Conservation (phyloP, 1,140 invertebrate species). For the Propsilocerus akamusi region DNA sequence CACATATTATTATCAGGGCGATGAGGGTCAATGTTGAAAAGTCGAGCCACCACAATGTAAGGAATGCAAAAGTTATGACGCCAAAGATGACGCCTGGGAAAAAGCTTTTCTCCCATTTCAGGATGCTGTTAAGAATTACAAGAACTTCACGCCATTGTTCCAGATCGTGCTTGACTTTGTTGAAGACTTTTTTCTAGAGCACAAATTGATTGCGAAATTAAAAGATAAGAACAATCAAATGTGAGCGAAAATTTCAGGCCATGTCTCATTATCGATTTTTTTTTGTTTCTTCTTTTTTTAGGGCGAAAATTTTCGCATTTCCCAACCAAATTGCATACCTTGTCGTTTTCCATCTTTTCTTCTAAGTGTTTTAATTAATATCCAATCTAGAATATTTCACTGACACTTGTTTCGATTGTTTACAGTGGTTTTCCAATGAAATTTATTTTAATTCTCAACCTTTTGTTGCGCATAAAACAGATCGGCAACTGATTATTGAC, state of each 20-base stretch:
- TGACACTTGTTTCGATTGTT: not conserved
- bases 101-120: constrained; percentile 68
- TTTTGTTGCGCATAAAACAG: not conserved
- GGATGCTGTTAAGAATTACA: constrained; percentile 46
- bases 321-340: not conserved
- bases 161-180: constrained; percentile 50
- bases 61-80: constrained; percentile 40
- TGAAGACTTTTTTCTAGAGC: constrained; percentile 44
- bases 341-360: not conserved
- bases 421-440: too few species aligned
- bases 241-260: not conserved
- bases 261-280: too few species aligned
- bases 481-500: too few species aligned
- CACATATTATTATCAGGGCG: constrained; percentile 44
- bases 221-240: not conserved
- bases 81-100: constrained; percentile 55
- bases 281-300: not conserved
- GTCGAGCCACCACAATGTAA: constrained; percentile 61
- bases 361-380: too few species aligned
- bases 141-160: constrained; percentile 69
- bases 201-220: not conserved
- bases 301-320: not conserved
- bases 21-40: constrained; percentile 60
- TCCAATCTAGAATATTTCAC: too few species aligned
- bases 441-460: too few species aligned